Conservation (phyloP, 2,113 vertebrate genomes). For the Australoheros scitulus region DNA sequence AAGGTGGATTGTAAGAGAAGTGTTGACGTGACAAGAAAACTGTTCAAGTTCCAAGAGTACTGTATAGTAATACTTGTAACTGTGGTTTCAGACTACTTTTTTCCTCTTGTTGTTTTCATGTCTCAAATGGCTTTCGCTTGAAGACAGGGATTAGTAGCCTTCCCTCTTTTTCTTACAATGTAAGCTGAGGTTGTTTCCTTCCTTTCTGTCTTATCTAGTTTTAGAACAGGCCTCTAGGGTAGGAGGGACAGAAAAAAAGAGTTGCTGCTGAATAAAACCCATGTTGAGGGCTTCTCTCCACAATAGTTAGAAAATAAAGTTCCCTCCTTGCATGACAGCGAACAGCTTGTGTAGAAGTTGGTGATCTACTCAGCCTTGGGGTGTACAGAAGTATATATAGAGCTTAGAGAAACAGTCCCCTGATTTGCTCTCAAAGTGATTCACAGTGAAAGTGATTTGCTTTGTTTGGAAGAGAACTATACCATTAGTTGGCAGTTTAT, state of each 20-base stretch:
- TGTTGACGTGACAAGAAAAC: background rate
- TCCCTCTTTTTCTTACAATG: background rate
- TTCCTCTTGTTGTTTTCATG: background rate
- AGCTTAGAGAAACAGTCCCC: background rate
- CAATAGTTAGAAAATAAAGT: too few species aligned
- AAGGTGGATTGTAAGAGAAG: background rate
- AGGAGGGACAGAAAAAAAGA: conserved; percentile 32
- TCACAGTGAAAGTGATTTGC: background rate
- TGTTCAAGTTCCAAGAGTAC: background rate
- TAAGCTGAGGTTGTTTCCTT: conserved; percentile 17
- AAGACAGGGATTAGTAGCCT: conserved; percentile 7
- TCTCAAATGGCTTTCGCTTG: background rate
- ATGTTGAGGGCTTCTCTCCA: background rate
- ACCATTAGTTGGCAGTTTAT: background rate
- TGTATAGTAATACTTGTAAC: background rate
- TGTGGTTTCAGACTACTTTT: background rate
- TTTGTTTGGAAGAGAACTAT: background rate
- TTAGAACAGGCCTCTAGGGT: conserved; percentile 46
- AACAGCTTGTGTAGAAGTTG: background rate
- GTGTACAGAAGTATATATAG: background rate
- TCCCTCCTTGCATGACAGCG: background rate
- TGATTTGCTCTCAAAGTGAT: background rate
- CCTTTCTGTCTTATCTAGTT: conserved; percentile 35
- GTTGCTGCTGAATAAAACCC: conserved; percentile 15
- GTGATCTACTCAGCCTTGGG: background rate